Base-by-base conservation (phyloP, 2,113 vertebrate genomes). In the Abramis brama region DNA sequence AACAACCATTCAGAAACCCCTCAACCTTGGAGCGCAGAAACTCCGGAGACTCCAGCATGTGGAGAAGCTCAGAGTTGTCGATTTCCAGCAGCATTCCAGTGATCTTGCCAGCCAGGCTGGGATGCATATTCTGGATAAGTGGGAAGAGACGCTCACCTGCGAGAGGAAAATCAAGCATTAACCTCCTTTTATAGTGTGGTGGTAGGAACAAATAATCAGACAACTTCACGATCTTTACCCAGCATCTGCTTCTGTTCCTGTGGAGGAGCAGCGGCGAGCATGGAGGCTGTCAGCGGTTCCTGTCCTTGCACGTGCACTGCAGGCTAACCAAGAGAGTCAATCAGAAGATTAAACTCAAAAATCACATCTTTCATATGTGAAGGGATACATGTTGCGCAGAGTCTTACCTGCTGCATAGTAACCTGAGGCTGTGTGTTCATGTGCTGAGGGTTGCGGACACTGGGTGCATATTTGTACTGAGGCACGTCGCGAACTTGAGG, bases 191-290 rank as follows among this genome's bases (percentile, higher is more conserved):
- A 60, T 27, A 5, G 23, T 11, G 17, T 13, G n/a, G 23, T 43
- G 21, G 2, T 30, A 25, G 4, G 70, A 13, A 47, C 30, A 33
- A 21, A 30, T 5, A 9, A 13, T 71, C 27, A 47, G 17, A 9
- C 47, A 27, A 2, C n/a, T 19, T 27, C 6, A 6, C 87, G 89
- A 33, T 9, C 93, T 96, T 90, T 87, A 99, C 98, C 98, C 93
- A 99, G 95, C 98, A 99, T 99, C 93, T 99, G 98, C 95, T 99
- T 99, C 95, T 99, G 97, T 91, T 99, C 98, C 94, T 99, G 97
- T 89, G 98, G 97, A 71, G 97, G 98, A 27, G 98, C 98, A 91
- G 97, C 97, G 89, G 98, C 98, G 94, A 99, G 93, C 98, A 99
- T 99, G 91, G 98, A 99, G 92, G 98, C 97, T 88, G 98, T 99